Base-by-base conservation (phyloP, 2,888 invertebrate genomes). In the Portevinia maculata region DNA sequence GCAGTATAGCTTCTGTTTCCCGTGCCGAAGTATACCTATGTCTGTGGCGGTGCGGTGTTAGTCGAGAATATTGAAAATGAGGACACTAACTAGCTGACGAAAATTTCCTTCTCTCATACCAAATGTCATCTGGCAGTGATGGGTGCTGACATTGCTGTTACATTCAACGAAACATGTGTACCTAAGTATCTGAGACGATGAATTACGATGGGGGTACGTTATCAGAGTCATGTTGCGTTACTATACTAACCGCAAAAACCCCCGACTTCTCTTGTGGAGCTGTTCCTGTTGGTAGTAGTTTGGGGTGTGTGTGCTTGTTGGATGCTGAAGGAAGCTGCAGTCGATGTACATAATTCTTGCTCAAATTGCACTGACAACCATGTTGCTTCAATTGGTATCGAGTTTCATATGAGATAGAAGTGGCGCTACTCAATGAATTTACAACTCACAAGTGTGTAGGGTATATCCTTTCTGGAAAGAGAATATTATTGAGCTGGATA, bases 51-150 rank as follows among this genome's bases (percentile, higher is more conserved):
- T 41, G 32, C 24, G 41, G 5, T 21, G 15, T n/a, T 75, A 57
- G 41, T 57, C 28, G 48, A 57, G 28, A 46, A 60, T 71, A 67
- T 65, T 60, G 65, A 55, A 71, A 83, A 65, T 44, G 55, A 28
- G 65, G 34, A 67, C 71, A 71, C 59, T 62, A 46, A 44, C 48
- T 79, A 55, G 46, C 46, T 73, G 78, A 76, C 67, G 67, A 83
- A 83, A 78, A 62, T 50, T 71, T 67, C 71, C 52, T 78, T 78
- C 76, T 71, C 65, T 50, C 57, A 89, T 87, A 88, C 87, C 88
- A 86, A 88, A 88, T 88, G 89, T 89, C 89, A 89, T 88, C 89
- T 89, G 89, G 86, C 89, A 86, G 86, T 89, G 89, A 89, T 88
- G 88, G 88, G 50, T 73, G 78, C 65, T 78, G 83, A 73, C 78